Evolutionary conservation across 2,888 invertebrate genomes (phyloP).

Genomic region (Labia minor): DNA sequence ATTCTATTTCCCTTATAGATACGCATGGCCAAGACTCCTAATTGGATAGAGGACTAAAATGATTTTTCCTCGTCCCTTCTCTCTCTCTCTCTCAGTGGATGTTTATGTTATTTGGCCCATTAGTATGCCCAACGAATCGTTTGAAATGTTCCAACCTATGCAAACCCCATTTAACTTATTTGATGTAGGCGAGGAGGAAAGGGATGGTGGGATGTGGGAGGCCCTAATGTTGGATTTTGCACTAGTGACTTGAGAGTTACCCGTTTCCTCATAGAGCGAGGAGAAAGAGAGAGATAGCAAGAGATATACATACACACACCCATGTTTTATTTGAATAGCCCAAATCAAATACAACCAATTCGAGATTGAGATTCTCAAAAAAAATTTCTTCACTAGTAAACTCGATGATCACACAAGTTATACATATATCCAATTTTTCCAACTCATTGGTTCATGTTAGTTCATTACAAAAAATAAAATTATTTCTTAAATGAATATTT

Average conservation of each 20-base stretch:
- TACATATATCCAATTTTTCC: no score
- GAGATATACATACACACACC: background rate
- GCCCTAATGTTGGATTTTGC: background rate
- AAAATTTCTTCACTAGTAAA: no score
- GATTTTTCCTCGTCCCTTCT: background rate
- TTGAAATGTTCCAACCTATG: slow-evolving; percentile 3
- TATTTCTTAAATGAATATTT: no score
- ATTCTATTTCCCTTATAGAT: no score
- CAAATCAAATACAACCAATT: background rate
- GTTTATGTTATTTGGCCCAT: slow-evolving; percentile 7
- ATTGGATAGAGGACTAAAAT: background rate
- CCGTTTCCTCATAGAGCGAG: no score
- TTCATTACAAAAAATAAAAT: no score
- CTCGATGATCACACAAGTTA: no score
- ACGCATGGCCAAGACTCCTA: background rate
- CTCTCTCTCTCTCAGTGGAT: background rate
- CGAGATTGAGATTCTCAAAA: background rate
- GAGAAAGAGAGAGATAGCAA: no score
- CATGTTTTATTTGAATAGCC: background rate
- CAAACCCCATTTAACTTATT: slow-evolving; percentile 8
- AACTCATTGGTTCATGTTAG: no score
- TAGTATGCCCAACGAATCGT: slow-evolving; percentile 2
- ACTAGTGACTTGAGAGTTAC: background rate
- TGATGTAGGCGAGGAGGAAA: background rate
- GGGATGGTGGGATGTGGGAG: no score